Percentiles rank a stretch among this genome's conserved stretches.
Evolutionary conservation across 2,797 vertebrate genomes (phyloP).

Genomic region (Nannoperca australis): DNA sequence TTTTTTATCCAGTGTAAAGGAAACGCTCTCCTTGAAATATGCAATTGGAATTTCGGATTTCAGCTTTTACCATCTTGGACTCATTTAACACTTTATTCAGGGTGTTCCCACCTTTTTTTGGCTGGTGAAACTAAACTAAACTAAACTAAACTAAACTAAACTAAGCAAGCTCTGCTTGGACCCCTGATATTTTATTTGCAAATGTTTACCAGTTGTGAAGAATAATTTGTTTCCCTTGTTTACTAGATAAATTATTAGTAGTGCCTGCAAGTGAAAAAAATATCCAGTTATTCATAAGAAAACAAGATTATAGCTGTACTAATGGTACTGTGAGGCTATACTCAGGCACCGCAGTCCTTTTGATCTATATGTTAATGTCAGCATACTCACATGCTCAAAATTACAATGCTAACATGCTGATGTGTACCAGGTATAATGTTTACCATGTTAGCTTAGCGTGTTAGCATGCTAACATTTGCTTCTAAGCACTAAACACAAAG

Average conservation of each 20-base stretch:
- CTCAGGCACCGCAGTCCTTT: background rate
- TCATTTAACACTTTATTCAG: background rate
- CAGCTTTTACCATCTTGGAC: background rate
- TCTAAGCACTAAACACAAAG: background rate
- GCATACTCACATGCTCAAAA: background rate
- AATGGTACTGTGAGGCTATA: too few relatives aligned
- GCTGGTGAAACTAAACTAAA: background rate
- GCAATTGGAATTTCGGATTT: background rate
- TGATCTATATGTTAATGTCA: background rate
- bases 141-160: background rate
- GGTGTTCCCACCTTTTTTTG: slow-evolving; percentile 2
- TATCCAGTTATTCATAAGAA: background rate
- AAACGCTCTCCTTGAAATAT: background rate
- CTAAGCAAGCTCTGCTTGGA: background rate
- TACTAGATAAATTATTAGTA: too few relatives aligned
- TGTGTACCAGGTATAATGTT: background rate
- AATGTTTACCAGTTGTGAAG: background rate
- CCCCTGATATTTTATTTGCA: background rate
- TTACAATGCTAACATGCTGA: background rate
- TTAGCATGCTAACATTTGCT: background rate
- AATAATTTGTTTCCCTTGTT: background rate
- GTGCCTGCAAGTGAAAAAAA: background rate
- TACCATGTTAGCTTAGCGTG: background rate
- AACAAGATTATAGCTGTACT: background rate
- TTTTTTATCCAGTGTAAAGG: background rate